Evolutionary conservation across 2,888 invertebrate species (phyloP).

Genomic region (Oxyteleia sp.): DNA sequence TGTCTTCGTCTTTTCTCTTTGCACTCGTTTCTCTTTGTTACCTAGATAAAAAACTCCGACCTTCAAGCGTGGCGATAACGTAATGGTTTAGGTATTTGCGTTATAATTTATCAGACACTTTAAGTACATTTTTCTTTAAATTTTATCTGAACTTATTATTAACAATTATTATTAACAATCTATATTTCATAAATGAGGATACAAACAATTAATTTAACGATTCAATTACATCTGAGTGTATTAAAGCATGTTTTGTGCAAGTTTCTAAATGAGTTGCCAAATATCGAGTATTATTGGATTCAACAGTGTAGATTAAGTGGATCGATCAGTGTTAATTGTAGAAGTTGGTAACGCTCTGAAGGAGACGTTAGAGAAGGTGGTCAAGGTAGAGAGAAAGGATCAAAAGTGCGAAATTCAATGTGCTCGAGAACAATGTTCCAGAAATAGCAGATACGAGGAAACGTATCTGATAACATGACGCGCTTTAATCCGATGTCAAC

Average conservation of each 20-base stretch:
- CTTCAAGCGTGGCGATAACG: too few species aligned
- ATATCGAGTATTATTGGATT: constrained; percentile 24
- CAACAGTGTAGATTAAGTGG: constrained; percentile 27
- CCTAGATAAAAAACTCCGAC: too few species aligned
- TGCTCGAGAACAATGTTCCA: constrained; percentile 23
- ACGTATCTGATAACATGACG: constrained; percentile 9
- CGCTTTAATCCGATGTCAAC: constrained; percentile 6
- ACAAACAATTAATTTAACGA: neutral
- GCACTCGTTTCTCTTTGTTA: too few species aligned
- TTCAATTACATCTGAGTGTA: neutral
- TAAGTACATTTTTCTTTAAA: too few species aligned
- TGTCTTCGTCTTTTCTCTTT: too few species aligned
- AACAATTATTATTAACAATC: too few species aligned
- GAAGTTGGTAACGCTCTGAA: constrained; percentile 48
- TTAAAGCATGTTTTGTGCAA: constrained; percentile 7
- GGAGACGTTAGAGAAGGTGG: constrained; percentile 48
- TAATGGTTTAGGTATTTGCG: too few species aligned
- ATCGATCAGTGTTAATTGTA: constrained; percentile 53
- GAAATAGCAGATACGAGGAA: constrained; percentile 23
- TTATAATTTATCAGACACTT: too few species aligned
- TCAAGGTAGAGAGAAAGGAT: constrained; percentile 68
- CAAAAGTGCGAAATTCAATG: constrained; percentile 46
- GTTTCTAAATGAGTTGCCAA: constrained; percentile 41
- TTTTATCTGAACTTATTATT: too few species aligned
- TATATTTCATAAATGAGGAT: neutral